phyloP scores from a whole-genome alignment of 2,113 vertebrate species.

The Engystomops pustulosus region DNA sequence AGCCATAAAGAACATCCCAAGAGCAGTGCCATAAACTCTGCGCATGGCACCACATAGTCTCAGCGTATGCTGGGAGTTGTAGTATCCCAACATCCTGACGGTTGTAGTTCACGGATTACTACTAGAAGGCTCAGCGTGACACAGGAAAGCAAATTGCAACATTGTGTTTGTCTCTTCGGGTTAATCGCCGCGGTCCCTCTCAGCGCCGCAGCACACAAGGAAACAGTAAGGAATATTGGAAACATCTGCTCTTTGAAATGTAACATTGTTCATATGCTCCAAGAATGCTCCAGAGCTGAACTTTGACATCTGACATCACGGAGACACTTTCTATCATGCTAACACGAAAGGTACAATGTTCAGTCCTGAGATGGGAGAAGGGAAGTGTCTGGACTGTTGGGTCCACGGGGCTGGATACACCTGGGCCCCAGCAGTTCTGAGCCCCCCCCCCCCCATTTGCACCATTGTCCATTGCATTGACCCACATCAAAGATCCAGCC shows the following conservation, averaged over 20 bases:
- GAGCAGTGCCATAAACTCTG: not conserved
- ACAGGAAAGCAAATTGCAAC: not conserved
- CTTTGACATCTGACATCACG: constrained; percentile 15
- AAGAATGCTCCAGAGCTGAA: constrained; percentile 23
- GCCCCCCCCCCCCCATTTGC: too few relatives aligned
- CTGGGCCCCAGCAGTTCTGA: too few relatives aligned
- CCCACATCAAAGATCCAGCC: too few relatives aligned
- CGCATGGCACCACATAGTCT: not conserved
- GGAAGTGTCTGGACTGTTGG: too few relatives aligned
- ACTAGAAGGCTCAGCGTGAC: not conserved
- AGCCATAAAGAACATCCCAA: not conserved
- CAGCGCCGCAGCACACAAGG: constrained; percentile 39
- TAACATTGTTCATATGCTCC: constrained; percentile 48
- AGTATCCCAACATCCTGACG: not conserved
- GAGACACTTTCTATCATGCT: constrained; percentile 18
- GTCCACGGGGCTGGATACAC: too few relatives aligned
- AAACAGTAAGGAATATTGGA: constrained; percentile 47
- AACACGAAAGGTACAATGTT: constrained; percentile 30
- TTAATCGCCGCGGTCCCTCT: constrained; percentile 18
- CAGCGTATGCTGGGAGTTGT: not conserved
- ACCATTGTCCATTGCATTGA: too few relatives aligned
- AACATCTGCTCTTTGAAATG: constrained; percentile 54
- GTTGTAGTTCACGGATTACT: not conserved
- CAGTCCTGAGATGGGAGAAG: not conserved
- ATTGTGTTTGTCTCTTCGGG: not conserved